Percentiles rank a stretch among this genome's conserved stretches.
These are phyloP conservation scores for Tachysurus vachellii DNA, from an alignment of 2,113 vertebrate genomes.

Conservation along the genomic window DNA sequence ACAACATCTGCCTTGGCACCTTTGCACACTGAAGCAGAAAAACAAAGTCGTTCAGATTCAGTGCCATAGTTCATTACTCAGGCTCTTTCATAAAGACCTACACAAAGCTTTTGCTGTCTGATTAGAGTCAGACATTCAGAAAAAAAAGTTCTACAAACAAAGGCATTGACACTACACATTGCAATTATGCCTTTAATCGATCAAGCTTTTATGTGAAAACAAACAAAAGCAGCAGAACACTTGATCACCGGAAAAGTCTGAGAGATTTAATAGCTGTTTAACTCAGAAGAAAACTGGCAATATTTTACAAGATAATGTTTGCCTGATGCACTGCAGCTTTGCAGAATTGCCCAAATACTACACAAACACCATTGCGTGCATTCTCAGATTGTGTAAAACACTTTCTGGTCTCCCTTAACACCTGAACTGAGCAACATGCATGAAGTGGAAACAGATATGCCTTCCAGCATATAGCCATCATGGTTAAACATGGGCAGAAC, in stretches of 20 bases:
- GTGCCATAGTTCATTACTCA: constrained; percentile 8
- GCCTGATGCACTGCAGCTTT: constrained; percentile 45
- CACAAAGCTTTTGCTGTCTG: constrained; percentile 34
- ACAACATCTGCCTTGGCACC: constrained; percentile 96
- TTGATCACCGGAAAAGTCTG: constrained; percentile 59
- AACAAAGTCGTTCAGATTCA: constrained; percentile 30
- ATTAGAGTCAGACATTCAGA: constrained; percentile 41
- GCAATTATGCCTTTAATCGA: constrained; percentile 55
- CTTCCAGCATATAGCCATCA: constrained; percentile 24
- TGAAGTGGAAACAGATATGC: constrained; percentile 44
- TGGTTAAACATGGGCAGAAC: constrained; percentile 26
- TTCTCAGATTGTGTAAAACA: constrained; percentile 13
- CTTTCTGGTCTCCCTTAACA: constrained; percentile 42
- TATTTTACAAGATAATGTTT: constrained; percentile 48
- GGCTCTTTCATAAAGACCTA: constrained; percentile 9
- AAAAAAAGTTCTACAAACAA: constrained; percentile 44
- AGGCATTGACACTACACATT: constrained; percentile 39
- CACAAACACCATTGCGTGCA: constrained; percentile 23
- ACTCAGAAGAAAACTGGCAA: constrained; percentile 27
- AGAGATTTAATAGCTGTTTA: constrained; percentile 55
- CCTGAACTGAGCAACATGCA: constrained; percentile 22
- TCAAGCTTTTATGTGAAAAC: constrained; percentile 43
- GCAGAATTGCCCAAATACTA: constrained; percentile 10
- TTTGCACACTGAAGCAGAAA: constrained; percentile 82
- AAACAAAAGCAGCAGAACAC: constrained; percentile 52